Evolutionary conservation across 2,888 invertebrate genomes (phyloP).

Genomic region (Cynaeus angustus): DNA sequence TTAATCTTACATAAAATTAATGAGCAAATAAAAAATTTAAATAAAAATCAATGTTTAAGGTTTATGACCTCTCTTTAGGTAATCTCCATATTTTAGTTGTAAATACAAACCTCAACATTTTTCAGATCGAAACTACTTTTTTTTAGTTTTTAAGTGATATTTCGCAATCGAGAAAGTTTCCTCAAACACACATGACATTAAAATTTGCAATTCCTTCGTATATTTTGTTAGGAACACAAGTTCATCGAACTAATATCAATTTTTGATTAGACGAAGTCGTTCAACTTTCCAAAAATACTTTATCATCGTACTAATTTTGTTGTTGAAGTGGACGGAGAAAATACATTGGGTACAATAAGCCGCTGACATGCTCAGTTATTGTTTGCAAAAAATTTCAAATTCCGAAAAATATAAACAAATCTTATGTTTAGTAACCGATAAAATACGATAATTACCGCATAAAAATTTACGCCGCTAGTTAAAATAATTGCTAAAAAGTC

Average conservation of each 20-base stretch:
- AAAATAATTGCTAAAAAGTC: neutral
- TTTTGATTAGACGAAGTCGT: conserved; percentile 62
- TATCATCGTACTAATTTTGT: conserved; percentile 45
- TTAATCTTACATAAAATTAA: conserved; percentile 4
- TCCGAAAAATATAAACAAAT: conserved; percentile 1
- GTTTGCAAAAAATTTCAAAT: neutral
- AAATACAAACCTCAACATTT: neutral
- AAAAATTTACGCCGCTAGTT: conserved; percentile 12
- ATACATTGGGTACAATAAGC: conserved; percentile 6
- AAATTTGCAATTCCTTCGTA: conserved; percentile 37
- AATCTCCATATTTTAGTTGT: neutral
- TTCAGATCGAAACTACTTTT: neutral
- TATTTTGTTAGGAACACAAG: conserved; percentile 47
- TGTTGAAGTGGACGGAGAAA: conserved; percentile 23
- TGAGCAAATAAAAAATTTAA: conserved; percentile 14
- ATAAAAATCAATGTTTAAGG: conserved; percentile 21
- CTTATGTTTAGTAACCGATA: neutral
- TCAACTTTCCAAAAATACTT: conserved; percentile 58
- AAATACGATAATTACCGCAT: conserved; percentile 15
- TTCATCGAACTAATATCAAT: conserved; percentile 63
- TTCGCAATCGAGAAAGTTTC: conserved; percentile 27
- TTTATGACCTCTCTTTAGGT: conserved; percentile 10
- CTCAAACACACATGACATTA: conserved; percentile 8
- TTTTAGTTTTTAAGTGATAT: neutral
- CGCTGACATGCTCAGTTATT: neutral